Evolutionary conservation across 2,888 invertebrate species (phyloP), one percentile per base, ranked within the genome.

Genomic region (Tromatobia lineatoria): DNA sequence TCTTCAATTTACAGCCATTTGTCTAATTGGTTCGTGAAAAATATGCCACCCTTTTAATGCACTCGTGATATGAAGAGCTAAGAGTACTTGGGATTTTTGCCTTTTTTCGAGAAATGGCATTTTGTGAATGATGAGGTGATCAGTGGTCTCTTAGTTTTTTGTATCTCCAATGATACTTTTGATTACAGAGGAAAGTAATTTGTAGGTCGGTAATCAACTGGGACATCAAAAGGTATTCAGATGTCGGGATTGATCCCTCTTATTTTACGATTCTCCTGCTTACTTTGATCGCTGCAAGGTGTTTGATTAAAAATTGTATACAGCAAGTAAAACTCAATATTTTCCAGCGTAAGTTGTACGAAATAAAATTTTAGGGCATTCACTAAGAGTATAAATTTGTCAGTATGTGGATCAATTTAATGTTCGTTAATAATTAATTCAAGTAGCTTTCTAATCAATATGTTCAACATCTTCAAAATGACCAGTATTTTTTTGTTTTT

Each of bases 21-120:
- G 88, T 88, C 88, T 89, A 88, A 90, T 90, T 89, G 89, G 84
- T 90, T 90, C 88, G 85, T 89, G 89, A 86, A 87, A 85, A 82
- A 86, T 29, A 25, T 4, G 77, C 70, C 84, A 74, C 52, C 7
- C n/a, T 15, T 7, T 77, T 85, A 86, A 87, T 85, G 83, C 87
- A 69, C 71, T 52, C 45, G 7, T 82, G 86, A 89, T 34, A 34
- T 87, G 88, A 88, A 87, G 87, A 88, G 85, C 47, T 82, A 61
- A 64, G 67, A 74, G 47, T 13, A 67, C 29, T 25, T 15, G n/a
- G 13, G 11, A 11, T 13, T 34, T 34, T 34, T 15, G 20, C 4
- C 67, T 20, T n/a, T 45, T 69, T n/a, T n/a, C 1, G 47, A 15
- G 23, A 42, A 52, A 38, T 15, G 64, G 20, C 20, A 61, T 52